These are phyloP conservation scores for Equus quagga DNA, from an alignment of 2,113 vertebrate species.

Conservation along the genomic window DNA sequence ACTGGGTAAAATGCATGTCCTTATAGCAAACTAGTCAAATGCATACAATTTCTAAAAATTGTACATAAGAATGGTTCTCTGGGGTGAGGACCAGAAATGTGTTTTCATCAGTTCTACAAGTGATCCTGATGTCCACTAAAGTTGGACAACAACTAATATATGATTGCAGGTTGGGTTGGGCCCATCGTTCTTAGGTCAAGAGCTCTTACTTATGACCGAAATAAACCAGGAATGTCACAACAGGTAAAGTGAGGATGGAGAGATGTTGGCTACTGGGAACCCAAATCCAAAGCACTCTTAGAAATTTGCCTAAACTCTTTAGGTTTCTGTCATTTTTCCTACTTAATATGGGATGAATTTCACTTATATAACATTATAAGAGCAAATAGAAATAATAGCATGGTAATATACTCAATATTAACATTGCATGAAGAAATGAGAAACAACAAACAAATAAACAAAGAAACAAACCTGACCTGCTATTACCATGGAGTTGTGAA, in stretches of 20 bases:
- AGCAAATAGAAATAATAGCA: background rate
- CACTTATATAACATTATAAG: background rate
- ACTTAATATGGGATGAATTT: background rate
- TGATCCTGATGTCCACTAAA: background rate
- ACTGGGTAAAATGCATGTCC: background rate
- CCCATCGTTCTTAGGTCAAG: background rate
- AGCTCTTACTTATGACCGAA: background rate
- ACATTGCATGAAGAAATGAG: background rate
- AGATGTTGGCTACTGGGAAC: background rate
- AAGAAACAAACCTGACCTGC: background rate
- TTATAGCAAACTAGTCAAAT: background rate
- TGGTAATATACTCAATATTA: background rate
- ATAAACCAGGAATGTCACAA: background rate
- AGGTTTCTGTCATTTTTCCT: background rate
- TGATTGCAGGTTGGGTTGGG: background rate
- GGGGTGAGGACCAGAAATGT: background rate
- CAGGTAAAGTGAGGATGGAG: background rate
- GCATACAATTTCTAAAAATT: background rate
- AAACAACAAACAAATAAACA: background rate
- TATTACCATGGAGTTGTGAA: background rate
- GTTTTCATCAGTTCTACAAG: background rate
- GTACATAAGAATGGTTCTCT: background rate
- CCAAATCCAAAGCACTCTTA: background rate
- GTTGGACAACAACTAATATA: background rate
- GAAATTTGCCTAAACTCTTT: background rate